Conservation (phyloP, 2,797 vertebrate species). For the Echeneis naucrates region DNA sequence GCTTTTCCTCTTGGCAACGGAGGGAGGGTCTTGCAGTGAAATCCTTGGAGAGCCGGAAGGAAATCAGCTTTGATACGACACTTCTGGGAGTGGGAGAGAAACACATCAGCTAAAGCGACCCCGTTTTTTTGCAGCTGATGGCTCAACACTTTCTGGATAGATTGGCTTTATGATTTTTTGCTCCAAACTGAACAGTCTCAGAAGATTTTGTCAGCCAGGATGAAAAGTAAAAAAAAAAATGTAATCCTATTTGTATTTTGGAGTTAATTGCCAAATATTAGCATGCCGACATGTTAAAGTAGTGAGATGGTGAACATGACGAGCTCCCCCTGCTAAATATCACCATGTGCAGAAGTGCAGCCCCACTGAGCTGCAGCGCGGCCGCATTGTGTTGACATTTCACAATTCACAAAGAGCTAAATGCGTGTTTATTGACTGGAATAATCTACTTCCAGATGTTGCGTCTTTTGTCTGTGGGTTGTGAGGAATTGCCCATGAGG, state of each 20-base stretch:
- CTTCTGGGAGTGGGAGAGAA: slow-evolving; percentile 19
- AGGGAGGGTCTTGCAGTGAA: slow-evolving; percentile 50
- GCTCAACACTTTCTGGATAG: background rate
- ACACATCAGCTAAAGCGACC: background rate
- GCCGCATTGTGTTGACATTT: background rate
- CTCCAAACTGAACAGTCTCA: background rate
- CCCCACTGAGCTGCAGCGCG: background rate
- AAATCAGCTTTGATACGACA: slow-evolving; percentile 46
- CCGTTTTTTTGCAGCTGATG: background rate
- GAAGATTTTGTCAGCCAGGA: background rate
- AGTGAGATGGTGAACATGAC: background rate
- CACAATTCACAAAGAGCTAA: slow-evolving; percentile 7
- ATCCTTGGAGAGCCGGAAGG: slow-evolving; percentile 47
- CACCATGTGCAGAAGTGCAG: background rate
- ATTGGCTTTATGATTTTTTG: no score
- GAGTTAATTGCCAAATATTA: background rate
- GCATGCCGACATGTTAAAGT: background rate
- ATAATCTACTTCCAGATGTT: slow-evolving; percentile 25
- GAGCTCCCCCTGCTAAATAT: background rate
- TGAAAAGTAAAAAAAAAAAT: background rate
- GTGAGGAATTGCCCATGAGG: background rate
- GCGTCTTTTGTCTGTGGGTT: slow-evolving; percentile 19
- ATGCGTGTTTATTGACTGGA: background rate
- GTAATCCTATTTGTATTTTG: background rate
- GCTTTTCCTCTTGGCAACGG: slow-evolving; percentile 46